phyloP scores from a whole-genome alignment of 2,797 vertebrate genomes.

The Periophthalmus magnuspinnatus region DNA sequence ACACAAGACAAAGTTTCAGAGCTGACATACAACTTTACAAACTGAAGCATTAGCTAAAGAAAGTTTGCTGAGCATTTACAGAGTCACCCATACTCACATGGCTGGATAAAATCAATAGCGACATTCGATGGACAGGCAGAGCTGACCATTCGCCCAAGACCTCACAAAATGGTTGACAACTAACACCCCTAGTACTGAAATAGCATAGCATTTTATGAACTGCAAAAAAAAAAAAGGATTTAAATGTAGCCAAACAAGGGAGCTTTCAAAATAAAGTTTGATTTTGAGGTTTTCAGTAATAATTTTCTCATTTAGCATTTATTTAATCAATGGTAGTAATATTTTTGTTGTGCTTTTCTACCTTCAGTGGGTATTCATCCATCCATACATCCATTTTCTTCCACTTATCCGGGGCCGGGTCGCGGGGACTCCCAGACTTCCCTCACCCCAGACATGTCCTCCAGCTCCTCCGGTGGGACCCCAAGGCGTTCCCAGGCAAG shows the following conservation, averaged over 20 bases:
- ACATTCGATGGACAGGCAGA: not conserved
- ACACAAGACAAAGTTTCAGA: not conserved
- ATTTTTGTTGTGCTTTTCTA: no score
- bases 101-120: not conserved
- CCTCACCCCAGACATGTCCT: no score
- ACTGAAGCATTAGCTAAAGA: not conserved
- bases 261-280: no score
- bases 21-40: not conserved
- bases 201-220: not conserved
- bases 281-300: no score
- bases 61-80: not conserved
- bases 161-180: not conserved
- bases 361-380: no score
- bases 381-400: no score
- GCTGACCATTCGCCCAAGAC: not conserved
- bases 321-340: no score
- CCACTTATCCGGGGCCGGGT: no score
- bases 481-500: no score
- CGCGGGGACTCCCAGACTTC: no score
- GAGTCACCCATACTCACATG: not conserved
- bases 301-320: no score
- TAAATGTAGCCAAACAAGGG: not conserved
- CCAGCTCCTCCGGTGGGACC: no score
- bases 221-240: not conserved
- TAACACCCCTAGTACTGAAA: not conserved